Conservation (phyloP, 2,888 invertebrate genomes). For the Chironomus riparius region DNA sequence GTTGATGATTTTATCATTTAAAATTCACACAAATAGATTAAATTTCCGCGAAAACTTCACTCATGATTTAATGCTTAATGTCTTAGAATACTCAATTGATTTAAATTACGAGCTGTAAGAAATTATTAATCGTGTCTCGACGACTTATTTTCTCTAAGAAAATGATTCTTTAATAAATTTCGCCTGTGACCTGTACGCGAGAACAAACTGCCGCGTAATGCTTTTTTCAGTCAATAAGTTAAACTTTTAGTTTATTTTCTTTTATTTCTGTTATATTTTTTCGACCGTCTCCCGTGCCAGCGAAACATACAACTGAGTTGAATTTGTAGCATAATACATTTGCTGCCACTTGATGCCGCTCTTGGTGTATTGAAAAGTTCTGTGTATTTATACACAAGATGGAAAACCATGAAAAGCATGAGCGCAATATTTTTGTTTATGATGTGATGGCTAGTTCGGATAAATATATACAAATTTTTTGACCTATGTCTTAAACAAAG, state of each 20-base stretch:
- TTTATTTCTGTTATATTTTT: not conserved
- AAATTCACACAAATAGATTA: not conserved
- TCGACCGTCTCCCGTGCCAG: constrained; percentile 23
- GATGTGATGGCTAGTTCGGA: not conserved
- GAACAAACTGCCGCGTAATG: not conserved
- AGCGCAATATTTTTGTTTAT: not conserved
- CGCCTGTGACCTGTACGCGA: not conserved
- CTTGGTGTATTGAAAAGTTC: not conserved
- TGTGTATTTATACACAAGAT: not conserved
- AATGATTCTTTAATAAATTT: not conserved
- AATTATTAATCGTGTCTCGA: too few species aligned
- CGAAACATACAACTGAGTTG: constrained; percentile 19
- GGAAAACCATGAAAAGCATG: not conserved
- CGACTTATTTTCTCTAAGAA: too few species aligned
- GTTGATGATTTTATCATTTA: too few species aligned
- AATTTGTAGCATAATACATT: not conserved
- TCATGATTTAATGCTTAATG: not conserved
- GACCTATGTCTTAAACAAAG: not conserved
- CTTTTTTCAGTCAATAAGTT: not conserved
- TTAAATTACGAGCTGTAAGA: not conserved
- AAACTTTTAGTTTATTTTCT: not conserved
- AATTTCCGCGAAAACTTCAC: not conserved
- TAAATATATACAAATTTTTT: not conserved
- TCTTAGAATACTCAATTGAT: not conserved
- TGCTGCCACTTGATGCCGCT: not conserved